Evolutionary conservation across 2,797 vertebrate species (phyloP), one percentile per base, ranked within the genome.

Genomic region (Xenops minutus): DNA sequence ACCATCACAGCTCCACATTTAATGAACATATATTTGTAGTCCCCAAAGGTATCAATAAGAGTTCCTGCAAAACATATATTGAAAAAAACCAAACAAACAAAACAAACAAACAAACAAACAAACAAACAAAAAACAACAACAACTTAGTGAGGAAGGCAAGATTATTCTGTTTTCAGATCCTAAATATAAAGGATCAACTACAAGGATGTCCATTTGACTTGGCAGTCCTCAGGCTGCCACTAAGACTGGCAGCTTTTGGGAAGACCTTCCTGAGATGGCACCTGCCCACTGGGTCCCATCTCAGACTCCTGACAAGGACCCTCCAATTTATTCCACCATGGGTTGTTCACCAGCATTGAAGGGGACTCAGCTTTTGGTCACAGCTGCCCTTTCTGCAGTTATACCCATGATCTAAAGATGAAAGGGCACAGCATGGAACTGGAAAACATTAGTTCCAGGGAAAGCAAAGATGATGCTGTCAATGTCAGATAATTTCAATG

Each of bases 11-110:
- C 67, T 41, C 98, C 98, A 56, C 98, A 98, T 97, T 98, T 98
- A 92, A 98, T 89, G 97, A 98, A 99, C 92, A 99, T 98, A 63
- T 98, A 98, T 76, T 97, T 98, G 93, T 98, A 99, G 93, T 98
- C 98, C 1, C 92, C 96, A 43, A 97, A 98, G 83, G 95, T 46
- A 96, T 98, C 98, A 22, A 98, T 98, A 88, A 98, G 95, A 17
- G 98, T 97, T 77, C 98, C 98, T 99, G 91, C 51, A 82, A 93
- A 87, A 91, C 11, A 91, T 16, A 69, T 36, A 76, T 93, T 30
- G 6, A 63, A 81, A 72, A n/a, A 63, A 12, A 59, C 10, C 17
- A 49, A 49, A n/a, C n/a, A n/a, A n/a, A n/a, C n/a, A n/a, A 56
- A 48, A 34, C 58, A 22, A n/a, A 12, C 6, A 24, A n/a, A 26